Percentiles rank a stretch among this genome's conserved stretches.
Evolutionary conservation across 2,797 vertebrate genomes (phyloP).

Genomic region (Nothura maculosa): DNA sequence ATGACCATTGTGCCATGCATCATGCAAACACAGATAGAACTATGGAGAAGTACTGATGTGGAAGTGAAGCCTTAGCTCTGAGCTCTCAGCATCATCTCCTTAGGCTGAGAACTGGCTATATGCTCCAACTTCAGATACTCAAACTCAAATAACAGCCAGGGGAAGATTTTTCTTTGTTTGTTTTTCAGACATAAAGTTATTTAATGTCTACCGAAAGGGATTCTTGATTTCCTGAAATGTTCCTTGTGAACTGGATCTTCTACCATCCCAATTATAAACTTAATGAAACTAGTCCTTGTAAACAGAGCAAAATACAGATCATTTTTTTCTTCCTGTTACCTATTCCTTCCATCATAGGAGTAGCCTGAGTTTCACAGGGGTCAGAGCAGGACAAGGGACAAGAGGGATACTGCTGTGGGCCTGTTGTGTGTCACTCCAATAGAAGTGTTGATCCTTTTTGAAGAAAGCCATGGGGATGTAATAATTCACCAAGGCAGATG

Average conservation of each 20-base stretch:
- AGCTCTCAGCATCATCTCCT: not conserved
- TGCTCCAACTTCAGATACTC: not conserved
- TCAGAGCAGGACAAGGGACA: not conserved
- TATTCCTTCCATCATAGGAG: not conserved
- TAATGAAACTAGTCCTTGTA: not conserved
- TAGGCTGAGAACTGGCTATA: not conserved
- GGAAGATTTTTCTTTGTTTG: not conserved
- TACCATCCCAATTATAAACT: not conserved
- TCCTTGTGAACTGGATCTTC: not conserved
- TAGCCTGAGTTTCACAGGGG: not conserved
- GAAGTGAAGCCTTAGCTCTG: not conserved
- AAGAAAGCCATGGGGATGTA: not conserved
- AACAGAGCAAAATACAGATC: not conserved
- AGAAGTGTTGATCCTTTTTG: not conserved
- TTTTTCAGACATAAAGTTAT: not conserved
- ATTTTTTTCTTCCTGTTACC: not conserved
- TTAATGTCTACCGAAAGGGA: not conserved
- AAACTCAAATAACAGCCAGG: not conserved
- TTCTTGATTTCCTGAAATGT: not conserved
- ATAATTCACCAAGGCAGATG: not conserved
- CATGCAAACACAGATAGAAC: not conserved
- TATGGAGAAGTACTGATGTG: not conserved
- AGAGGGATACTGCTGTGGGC: not conserved
- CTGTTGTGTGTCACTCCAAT: not conserved
- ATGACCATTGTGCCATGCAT: not conserved